Evolutionary conservation across 92 coral and sea anemone species (phyloP).

Genomic region (Parazoanthus darwini): DNA sequence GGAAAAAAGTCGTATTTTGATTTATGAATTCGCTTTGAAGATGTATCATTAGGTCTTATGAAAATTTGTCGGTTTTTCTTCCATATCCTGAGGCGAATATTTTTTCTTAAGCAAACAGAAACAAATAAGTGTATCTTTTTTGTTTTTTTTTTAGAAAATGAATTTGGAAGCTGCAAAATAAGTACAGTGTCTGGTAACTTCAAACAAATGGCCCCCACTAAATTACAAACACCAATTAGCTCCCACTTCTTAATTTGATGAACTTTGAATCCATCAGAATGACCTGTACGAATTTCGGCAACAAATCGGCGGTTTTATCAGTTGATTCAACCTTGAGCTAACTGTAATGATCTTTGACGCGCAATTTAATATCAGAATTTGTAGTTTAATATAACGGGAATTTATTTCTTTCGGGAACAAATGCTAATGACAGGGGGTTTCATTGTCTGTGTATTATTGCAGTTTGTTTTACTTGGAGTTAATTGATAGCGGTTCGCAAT

Average conservation of each 20-base stretch:
- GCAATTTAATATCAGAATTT: slow-evolving; percentile 32
- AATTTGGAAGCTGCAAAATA: slow-evolving; percentile 4
- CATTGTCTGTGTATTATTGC: slow-evolving; percentile 40
- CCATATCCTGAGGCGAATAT: slow-evolving; percentile 11
- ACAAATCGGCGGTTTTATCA: slow-evolving; percentile 14
- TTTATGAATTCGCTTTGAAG: slow-evolving; percentile 20
- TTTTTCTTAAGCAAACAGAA: slow-evolving; percentile 6
- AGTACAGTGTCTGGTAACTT: background rate
- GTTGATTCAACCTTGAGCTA: background rate
- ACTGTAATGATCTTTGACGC: slow-evolving; percentile 36
- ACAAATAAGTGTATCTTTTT: slow-evolving; percentile 27
- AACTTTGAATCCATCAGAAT: slow-evolving; percentile 1
- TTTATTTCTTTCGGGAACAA: slow-evolving; percentile 32
- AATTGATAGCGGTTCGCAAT: slow-evolving; percentile 68
- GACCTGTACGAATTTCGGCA: background rate
- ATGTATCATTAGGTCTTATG: slow-evolving; percentile 12
- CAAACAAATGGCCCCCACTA: background rate
- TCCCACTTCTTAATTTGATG: slow-evolving; percentile 9
- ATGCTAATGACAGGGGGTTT: slow-evolving; percentile 4
- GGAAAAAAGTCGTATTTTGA: slow-evolving; percentile 8
- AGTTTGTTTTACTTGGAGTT: slow-evolving; percentile 59
- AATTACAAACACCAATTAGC: slow-evolving; percentile 1
- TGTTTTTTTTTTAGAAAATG: background rate
- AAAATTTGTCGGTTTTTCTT: slow-evolving; percentile 16
- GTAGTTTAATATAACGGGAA: slow-evolving; percentile 41